Base-by-base conservation (phyloP, 1,140 invertebrate species). In the Hydropsyche tenuis region DNA sequence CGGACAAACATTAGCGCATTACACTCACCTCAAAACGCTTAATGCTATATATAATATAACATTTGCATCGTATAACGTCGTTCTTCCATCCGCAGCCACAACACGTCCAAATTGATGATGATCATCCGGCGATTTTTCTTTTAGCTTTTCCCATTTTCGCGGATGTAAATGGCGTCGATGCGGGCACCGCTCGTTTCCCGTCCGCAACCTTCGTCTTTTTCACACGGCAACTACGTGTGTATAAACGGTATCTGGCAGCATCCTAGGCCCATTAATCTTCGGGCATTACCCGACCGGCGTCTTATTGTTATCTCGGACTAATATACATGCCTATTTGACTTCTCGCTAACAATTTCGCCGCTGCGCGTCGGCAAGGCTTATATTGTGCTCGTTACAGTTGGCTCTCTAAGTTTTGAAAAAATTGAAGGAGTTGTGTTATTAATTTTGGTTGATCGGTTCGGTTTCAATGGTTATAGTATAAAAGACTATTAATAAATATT, bases 301-400 rank as follows among this genome's bases (percentile, higher is more conserved):
- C 37, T 30, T 51, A 68, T 68, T 51, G 65, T 68, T 51, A 68
- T 68, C 65, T 30, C 23, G 45, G 23, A 68, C 46, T 48, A 68
- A 68, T 68, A 48, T 68, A 68, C 46, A 68, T 60, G 56, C 23
- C 56, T 60, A 27, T 60, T 60, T 60, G 56, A 60, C 56, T 60
- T 60, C 56, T 60, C 20, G 56, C 56, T 60, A 60, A 60, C 56
- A 60, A 60, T 60, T 60, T 60, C 23, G 5, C 23, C 23, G 12
- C 14, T 11, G 56, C n/a, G 22, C 1, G 56, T 37, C 3, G 30
- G 30, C 3, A 37, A 4, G 30, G 30, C 9, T 37, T 37, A 37
- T 37, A 9, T 37, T 37, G n/a, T n/a, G n/a, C n/a, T n/a, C n/a
- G n/a, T n/a, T n/a, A n/a, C n/a, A n/a, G n/a, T n/a, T n/a, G n/a